phyloP scores from a whole-genome alignment of 2,797 vertebrate species.

The Diceros bicornis region DNA sequence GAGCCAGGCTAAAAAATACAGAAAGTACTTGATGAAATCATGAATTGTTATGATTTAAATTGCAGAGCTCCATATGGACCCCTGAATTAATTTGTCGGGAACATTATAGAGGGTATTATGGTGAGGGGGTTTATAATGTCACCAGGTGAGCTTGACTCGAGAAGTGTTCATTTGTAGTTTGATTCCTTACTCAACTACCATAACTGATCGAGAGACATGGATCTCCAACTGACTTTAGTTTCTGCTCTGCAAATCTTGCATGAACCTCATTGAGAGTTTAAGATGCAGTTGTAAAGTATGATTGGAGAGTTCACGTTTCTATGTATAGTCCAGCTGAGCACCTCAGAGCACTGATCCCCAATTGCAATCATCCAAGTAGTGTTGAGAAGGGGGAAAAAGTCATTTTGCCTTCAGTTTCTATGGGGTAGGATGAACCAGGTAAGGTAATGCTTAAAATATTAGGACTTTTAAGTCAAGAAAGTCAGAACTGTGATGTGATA shows the following conservation, averaged over 20 bases:
- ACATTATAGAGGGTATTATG: not conserved
- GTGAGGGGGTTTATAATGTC: not conserved
- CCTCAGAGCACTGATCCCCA: not conserved
- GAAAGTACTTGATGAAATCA: slow-evolving; percentile 14
- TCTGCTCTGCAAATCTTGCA: slow-evolving; percentile 25
- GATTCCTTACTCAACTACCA: slow-evolving; percentile 10
- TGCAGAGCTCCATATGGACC: not conserved
- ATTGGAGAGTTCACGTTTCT: slow-evolving; percentile 11
- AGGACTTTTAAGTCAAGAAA: slow-evolving; percentile 29
- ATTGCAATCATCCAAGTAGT: not conserved
- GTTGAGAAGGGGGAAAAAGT: not conserved
- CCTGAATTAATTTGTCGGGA: not conserved
- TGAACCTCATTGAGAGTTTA: slow-evolving; percentile 5
- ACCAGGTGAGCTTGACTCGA: not conserved
- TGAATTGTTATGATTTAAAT: slow-evolving; percentile 19
- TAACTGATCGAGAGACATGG: slow-evolving; percentile 33
- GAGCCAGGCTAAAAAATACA: not conserved
- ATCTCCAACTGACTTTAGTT: slow-evolving; percentile 41
- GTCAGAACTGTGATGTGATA: not conserved
- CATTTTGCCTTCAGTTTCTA: not conserved
- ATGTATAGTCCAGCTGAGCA: not conserved
- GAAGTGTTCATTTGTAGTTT: slow-evolving; percentile 26
- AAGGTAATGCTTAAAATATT: slow-evolving; percentile 25
- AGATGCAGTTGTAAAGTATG: not conserved
- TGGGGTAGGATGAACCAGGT: not conserved